These are phyloP conservation scores for Tenrec ecaudatus DNA, from an alignment of 2,113 vertebrate species.

Conservation along the genomic window DNA sequence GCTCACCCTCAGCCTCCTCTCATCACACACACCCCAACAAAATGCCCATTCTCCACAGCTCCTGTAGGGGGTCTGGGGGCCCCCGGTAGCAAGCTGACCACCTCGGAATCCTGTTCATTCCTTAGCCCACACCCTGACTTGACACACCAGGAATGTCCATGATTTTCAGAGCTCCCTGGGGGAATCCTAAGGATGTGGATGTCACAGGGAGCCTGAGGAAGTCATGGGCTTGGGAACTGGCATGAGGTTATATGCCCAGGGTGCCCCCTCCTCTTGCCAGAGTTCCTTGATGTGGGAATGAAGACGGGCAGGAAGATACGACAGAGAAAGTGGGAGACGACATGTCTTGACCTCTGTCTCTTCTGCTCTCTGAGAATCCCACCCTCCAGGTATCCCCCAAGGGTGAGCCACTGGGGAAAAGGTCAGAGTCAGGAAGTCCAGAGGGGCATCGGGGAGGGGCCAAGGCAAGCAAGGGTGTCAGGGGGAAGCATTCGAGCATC, in stretches of 20 bases:
- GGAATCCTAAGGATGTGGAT: background rate
- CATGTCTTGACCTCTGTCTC: background rate
- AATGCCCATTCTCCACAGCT: background rate
- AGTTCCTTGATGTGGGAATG: background rate
- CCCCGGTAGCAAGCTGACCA: background rate
- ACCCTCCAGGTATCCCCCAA: background rate
- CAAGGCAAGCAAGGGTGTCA: background rate
- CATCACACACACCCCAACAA: background rate
- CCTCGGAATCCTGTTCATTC: background rate
- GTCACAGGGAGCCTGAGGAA: background rate
- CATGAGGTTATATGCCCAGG: background rate
- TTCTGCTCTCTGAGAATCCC: background rate
- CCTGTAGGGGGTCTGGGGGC: background rate
- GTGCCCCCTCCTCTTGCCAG: background rate
- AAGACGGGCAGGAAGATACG: background rate
- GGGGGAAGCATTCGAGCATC: background rate
- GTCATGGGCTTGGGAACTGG: background rate
- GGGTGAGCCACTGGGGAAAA: background rate
- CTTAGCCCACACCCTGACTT: background rate
- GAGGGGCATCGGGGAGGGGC: background rate
- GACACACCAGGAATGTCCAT: background rate
- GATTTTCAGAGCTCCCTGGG: background rate
- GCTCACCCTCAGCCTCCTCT: background rate
- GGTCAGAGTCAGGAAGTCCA: background rate
- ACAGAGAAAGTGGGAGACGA: no score